A percentile compares a stretch with the other conserved stretches of the same genome.
phyloP scores from a whole-genome alignment of 2,797 vertebrate genomes.

The Scomberomorus guttatus region DNA sequence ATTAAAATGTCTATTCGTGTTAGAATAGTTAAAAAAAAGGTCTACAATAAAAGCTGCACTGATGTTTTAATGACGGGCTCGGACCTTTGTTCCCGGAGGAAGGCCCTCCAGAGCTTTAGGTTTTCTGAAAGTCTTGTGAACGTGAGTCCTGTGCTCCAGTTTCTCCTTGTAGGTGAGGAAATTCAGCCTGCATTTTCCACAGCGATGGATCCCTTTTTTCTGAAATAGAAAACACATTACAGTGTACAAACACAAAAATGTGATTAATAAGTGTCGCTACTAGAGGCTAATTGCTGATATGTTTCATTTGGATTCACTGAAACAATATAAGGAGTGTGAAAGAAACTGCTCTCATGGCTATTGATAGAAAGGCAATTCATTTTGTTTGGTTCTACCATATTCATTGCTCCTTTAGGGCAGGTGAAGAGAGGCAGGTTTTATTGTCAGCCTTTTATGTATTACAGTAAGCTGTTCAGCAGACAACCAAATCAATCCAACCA shows the following conservation, averaged over 20 bases:
- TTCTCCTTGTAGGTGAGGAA: slow-evolving; percentile 98
- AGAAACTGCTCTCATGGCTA: slow-evolving; percentile 32
- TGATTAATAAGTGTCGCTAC: slow-evolving; percentile 17
- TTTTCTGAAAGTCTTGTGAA: slow-evolving; percentile 96
- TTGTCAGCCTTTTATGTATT: slow-evolving; percentile 78
- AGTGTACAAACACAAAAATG: slow-evolving; percentile 25
- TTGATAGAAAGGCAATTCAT: slow-evolving; percentile 51
- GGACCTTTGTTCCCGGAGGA: slow-evolving; percentile 97
- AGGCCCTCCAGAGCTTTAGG: slow-evolving; percentile 95
- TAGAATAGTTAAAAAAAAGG: not conserved
- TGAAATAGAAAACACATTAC: slow-evolving; percentile 66
- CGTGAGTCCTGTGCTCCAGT: slow-evolving; percentile 94
- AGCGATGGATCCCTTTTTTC: slow-evolving; percentile 98
- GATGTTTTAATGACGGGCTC: not conserved
- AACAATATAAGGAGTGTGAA: slow-evolving; percentile 25
- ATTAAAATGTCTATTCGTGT: not conserved
- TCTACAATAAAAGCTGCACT: not conserved
- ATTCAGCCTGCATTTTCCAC: slow-evolving; percentile 96
- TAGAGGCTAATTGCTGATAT: slow-evolving; percentile 38
- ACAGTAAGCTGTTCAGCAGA: slow-evolving; percentile 67
- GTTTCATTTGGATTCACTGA: slow-evolving; percentile 41
- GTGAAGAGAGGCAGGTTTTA: slow-evolving; percentile 57
- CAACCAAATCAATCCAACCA: slow-evolving; percentile 76
- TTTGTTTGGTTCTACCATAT: slow-evolving; percentile 44
- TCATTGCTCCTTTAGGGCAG: slow-evolving; percentile 55